phyloP scores from a whole-genome alignment of 2,888 invertebrate species.

The Polydesmus complanatus region DNA sequence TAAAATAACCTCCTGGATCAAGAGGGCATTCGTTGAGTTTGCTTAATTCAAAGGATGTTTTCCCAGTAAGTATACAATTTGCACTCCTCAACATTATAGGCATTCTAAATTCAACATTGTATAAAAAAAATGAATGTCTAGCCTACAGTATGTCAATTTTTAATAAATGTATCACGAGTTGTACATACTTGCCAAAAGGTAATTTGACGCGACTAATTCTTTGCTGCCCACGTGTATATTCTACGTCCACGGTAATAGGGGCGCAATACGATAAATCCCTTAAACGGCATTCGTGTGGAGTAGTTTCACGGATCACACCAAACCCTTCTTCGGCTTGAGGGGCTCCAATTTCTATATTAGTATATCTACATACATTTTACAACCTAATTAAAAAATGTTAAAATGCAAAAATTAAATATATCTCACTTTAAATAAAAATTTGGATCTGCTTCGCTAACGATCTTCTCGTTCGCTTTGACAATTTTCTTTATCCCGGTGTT shows the following conservation, averaged over 20 bases:
- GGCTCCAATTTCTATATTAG: constrained; percentile 82
- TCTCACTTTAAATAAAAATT: constrained; percentile 79
- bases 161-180: not conserved
- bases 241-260: constrained; percentile 93
- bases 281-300: constrained; percentile 88
- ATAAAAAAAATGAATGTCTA: not conserved
- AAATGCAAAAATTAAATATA: not conserved
- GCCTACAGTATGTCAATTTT: not conserved
- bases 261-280: constrained; percentile 96
- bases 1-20: constrained; percentile 99
- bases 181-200: constrained; percentile 74
- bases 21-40: constrained; percentile 93
- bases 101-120: constrained; percentile 55
- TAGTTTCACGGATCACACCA: constrained; percentile 65
- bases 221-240: constrained; percentile 86
- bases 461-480: constrained; percentile 83
- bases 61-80: constrained; percentile 78
- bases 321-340: constrained; percentile 91
- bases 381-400: not conserved
- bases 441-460: constrained; percentile 86
- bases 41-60: constrained; percentile 79
- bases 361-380: constrained; percentile 47
- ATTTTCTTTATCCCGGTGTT: constrained; percentile 95
- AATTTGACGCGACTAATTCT: constrained; percentile 73
- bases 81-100: constrained; percentile 94